Evolutionary conservation across 2,888 invertebrate species (phyloP).

Genomic region (Drosophila mayaguana): DNA sequence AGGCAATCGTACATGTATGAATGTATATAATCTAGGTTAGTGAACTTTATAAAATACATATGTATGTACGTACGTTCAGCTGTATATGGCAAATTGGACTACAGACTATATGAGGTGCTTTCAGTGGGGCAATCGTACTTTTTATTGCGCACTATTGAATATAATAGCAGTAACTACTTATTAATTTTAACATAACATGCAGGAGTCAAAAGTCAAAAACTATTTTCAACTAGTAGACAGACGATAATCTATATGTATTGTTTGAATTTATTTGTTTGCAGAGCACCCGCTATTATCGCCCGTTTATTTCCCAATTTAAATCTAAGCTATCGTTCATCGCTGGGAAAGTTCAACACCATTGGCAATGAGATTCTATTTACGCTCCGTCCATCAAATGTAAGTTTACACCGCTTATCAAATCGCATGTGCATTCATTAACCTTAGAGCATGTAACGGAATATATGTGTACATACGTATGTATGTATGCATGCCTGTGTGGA

Average conservation of each 20-base stretch:
- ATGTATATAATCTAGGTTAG: slow-evolving; percentile 37
- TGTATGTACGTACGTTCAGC: slow-evolving; percentile 18
- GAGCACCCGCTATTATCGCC: slow-evolving; percentile 82
- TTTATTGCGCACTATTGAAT: slow-evolving; percentile 53
- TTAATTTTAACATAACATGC: not conserved
- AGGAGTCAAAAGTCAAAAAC: not conserved
- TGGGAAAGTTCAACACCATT: slow-evolving; percentile 82
- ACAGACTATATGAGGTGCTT: slow-evolving; percentile 49
- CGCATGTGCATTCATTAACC: slow-evolving; percentile 39
- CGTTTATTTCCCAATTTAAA: slow-evolving; percentile 83
- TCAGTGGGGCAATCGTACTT: slow-evolving; percentile 22
- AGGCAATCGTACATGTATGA: slow-evolving; percentile 33
- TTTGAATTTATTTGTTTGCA: slow-evolving; percentile 50
- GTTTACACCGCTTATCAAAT: slow-evolving; percentile 52
- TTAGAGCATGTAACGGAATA: slow-evolving; percentile 22
- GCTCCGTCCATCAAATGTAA: slow-evolving; percentile 75
- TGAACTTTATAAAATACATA: slow-evolving; percentile 38
- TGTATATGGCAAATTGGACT: slow-evolving; percentile 58
- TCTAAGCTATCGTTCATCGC: slow-evolving; percentile 81
- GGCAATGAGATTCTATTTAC: slow-evolving; percentile 81
- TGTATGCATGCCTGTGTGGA: not conserved
- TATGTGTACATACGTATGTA: not conserved
- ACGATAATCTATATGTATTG: not conserved
- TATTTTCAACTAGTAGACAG: not conserved
- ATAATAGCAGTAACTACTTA: slow-evolving; percentile 16